Evolutionary conservation across 2,797 vertebrate species (phyloP).

Genomic region (Falco rusticolus): DNA sequence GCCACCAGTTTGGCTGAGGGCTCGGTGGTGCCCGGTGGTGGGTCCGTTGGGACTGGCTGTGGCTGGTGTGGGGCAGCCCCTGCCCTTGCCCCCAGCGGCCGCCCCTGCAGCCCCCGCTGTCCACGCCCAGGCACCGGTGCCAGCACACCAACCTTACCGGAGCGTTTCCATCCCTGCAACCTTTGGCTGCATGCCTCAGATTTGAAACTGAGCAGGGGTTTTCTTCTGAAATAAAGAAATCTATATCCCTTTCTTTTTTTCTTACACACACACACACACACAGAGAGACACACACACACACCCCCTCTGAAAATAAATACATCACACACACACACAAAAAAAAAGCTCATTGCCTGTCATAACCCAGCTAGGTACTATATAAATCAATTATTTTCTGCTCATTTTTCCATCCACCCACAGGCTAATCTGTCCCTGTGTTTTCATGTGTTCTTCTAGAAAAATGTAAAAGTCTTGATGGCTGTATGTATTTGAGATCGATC

Average conservation of each 20-base stretch:
- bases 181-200: neutral
- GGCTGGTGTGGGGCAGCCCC: fast-evolving
- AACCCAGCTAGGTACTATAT: neutral
- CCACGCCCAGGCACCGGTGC: neutral
- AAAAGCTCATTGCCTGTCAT: neutral
- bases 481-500: neutral
- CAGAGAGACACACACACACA: no score
- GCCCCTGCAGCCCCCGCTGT: neutral
- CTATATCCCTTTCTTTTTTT: neutral
- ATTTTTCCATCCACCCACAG: neutral
- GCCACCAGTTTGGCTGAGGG: neutral
- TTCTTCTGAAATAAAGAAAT: neutral
- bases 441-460: neutral
- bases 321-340: neutral
- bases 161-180: neutral
- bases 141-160: neutral
- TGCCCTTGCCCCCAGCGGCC: no score
- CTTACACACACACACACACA: no score
- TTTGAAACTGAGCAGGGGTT: neutral
- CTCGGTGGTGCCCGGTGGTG: neutral
- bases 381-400: neutral
- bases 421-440: neutral
- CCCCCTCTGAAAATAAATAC: neutral
- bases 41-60: fast-evolving
- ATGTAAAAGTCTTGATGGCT: neutral